Base-by-base conservation (phyloP, 2,113 vertebrate genomes). In the Zootoca vivipara region DNA sequence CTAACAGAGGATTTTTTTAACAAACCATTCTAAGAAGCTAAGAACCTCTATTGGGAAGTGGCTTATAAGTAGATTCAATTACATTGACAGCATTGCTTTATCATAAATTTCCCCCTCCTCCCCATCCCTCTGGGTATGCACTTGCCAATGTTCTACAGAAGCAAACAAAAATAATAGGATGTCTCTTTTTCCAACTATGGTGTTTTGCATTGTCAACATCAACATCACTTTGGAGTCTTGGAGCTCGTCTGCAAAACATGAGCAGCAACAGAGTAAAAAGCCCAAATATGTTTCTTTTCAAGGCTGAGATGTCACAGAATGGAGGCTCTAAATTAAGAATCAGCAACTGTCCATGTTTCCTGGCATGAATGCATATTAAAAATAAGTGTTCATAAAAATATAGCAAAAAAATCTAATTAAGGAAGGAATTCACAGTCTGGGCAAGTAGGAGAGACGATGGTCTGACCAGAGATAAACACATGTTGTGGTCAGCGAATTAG, bases 61-160 rank as follows among this genome's bases (percentile, higher is more conserved):
- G 74, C 85, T 64, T 84, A 84, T 58, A 79, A 67, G 65, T 38
- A 85, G 74, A 80, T 38, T 26, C 84, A 90, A 89, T 81, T 81
- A 87, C 40, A 87, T 73, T 90, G 8, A 4, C 42, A 89, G 80
- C 10, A 40, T 26, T 70, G 33, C 16, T 86, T 83, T 16, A 72
- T 52, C 4, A 65, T 75, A 52, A 70, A 67, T 78, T 87, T 10
- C 4, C 33, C 5, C n/a, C 65, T 3, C 15, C 2, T n/a, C n/a
- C 65, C 15, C 26, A 82, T 86, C 81, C n/a, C 42, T n/a, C 40
- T 4, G 26, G 58, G 88, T 56, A 77, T 1, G 12, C 38, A 9
- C 16, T 62, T 65, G 78, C 35, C 5, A 24, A 81, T 10, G 35
- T 35, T 24, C 22, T 35, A 67, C 24, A 78, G 82, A 88, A 78